Percentiles rank a stretch among this genome's conserved stretches.
Conservation (phyloP, 35 echinoderm and acorn worm genomes). For the Eucidaris tribuloides region DNA sequence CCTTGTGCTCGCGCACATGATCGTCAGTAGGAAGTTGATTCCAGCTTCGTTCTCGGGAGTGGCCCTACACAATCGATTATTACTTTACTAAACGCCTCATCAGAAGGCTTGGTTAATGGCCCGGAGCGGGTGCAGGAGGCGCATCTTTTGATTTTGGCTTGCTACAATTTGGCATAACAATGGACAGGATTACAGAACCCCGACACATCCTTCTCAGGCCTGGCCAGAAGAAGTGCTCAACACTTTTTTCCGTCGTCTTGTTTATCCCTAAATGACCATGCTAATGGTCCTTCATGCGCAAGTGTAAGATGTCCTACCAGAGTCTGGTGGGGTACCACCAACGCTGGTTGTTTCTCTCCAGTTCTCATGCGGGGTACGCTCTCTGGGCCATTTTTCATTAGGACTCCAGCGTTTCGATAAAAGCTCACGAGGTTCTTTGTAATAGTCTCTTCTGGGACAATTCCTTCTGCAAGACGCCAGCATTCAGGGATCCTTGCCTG, state of each 20-base stretch:
- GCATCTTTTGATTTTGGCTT: constrained; percentile 70
- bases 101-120: constrained; percentile 80
- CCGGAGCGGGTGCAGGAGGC: constrained; percentile 39
- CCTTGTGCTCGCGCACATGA: constrained; percentile 62
- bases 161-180: constrained; percentile 54
- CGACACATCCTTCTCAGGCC: constrained; percentile 25
- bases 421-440: not conserved
- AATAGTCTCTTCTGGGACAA: not conserved
- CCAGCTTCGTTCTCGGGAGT: constrained; percentile 60
- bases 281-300: constrained; percentile 27
- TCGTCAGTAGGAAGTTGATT: constrained; percentile 65
- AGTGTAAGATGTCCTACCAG: constrained; percentile 12
- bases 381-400: constrained; percentile 60
- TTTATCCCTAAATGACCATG: not conserved
- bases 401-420: constrained; percentile 22
- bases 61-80: constrained; percentile 70
- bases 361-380: constrained; percentile 8
- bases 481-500: constrained; percentile 6
- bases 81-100: constrained; percentile 67
- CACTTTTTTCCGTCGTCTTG: too few species aligned
- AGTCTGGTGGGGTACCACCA: constrained; percentile 11
- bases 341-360: constrained; percentile 23
- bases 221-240: too few species aligned
- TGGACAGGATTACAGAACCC: constrained; percentile 55
- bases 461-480: not conserved